Evolutionary conservation across 2,113 vertebrate genomes (phyloP).

Genomic region (Xerus inauris): DNA sequence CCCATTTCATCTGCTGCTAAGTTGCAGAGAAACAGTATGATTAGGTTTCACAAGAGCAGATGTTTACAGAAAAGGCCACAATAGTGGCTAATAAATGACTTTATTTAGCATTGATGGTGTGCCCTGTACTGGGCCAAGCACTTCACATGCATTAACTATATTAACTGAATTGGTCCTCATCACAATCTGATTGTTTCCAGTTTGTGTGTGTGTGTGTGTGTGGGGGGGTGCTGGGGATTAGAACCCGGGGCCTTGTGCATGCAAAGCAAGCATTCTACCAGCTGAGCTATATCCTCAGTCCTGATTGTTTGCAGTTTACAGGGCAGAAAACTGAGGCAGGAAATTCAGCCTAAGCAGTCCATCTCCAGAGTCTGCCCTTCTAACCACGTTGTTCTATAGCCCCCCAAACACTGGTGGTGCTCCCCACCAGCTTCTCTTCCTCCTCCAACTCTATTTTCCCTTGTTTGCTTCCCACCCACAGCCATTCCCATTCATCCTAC

Average conservation of each 20-base stretch:
- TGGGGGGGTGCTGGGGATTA: too few species aligned
- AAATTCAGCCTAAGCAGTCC: not conserved
- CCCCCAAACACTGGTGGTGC: not conserved
- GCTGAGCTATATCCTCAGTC: too few species aligned
- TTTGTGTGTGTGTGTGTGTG: too few species aligned
- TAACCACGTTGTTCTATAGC: not conserved
- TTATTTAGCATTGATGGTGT: not conserved
- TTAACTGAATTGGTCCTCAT: not conserved
- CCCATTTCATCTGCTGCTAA: not conserved
- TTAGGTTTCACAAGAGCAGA: not conserved
- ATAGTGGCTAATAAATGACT: not conserved
- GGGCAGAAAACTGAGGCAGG: not conserved
- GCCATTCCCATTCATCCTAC: not conserved
- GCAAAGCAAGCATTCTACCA: too few species aligned
- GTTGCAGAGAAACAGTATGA: not conserved
- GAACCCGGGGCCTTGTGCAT: too few species aligned
- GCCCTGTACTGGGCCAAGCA: not conserved
- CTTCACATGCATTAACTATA: not conserved
- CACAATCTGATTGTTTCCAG: slow-evolving; percentile 20
- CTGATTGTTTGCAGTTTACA: too few species aligned
- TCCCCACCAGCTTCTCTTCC: not conserved
- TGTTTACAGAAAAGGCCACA: slow-evolving; percentile 19
- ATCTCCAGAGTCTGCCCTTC: not conserved
- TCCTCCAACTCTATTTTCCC: not conserved
- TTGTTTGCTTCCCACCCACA: not conserved